phyloP scores from a whole-genome alignment of 2,797 vertebrate species.

The Apogon hyalosoma region DNA sequence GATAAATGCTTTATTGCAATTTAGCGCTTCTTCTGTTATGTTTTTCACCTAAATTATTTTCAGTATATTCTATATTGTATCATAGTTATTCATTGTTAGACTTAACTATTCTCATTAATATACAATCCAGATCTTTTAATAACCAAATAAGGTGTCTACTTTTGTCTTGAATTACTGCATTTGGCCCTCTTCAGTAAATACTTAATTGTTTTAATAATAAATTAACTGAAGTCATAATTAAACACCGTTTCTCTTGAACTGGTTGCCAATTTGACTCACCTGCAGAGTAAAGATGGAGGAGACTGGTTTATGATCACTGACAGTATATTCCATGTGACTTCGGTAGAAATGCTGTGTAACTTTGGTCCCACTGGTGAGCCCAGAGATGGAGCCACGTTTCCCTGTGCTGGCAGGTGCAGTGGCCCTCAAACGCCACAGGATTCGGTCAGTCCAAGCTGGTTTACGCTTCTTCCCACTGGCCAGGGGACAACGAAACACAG shows the following conservation, averaged over 20 bases:
- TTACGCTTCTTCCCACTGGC: constrained; percentile 95
- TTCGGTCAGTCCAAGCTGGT: constrained; percentile 97
- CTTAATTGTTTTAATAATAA: no score
- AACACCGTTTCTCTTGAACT: background rate
- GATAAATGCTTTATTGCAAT: no score
- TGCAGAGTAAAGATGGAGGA: constrained; percentile 94
- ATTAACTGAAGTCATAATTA: background rate
- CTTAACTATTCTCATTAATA: no score
- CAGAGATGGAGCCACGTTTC: constrained; percentile 79
- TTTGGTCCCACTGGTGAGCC: constrained; percentile 80
- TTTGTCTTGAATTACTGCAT: no score
- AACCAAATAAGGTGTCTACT: no score
- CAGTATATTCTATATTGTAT: no score
- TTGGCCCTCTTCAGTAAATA: no score
- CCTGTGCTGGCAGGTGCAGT: constrained; percentile 63
- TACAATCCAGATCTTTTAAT: no score
- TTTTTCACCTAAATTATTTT: no score
- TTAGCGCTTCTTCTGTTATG: no score
- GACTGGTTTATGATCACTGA: constrained; percentile 98
- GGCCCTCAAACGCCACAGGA: constrained; percentile 93
- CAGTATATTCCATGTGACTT: constrained; percentile 93
- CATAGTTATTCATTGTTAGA: no score
- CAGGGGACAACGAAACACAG: constrained; percentile 10
- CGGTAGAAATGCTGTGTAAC: constrained; percentile 94
- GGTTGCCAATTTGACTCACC: constrained; percentile 75